These are phyloP conservation scores for Chrysopilus asiliformis DNA, from an alignment of 2,888 invertebrate species.

Conservation along the genomic window DNA sequence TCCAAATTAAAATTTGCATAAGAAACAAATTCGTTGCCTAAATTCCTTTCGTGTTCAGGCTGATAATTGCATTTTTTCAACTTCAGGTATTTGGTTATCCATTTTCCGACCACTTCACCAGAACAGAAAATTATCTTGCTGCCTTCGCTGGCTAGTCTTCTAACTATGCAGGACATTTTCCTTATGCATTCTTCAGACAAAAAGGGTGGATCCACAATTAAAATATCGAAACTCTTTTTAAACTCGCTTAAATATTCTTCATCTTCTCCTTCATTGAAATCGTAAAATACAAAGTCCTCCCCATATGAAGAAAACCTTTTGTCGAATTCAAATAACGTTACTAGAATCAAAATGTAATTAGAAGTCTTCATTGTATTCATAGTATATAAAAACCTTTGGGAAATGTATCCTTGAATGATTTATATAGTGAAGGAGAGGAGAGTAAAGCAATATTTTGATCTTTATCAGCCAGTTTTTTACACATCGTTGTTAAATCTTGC, in stretches of 20 bases:
- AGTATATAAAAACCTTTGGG: slow-evolving; percentile 22
- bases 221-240: slow-evolving; percentile 53
- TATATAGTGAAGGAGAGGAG: slow-evolving; percentile 79
- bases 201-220: slow-evolving; percentile 92
- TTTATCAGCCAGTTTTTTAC: slow-evolving; percentile 36
- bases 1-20: slow-evolving; percentile 77
- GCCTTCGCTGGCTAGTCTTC: slow-evolving; percentile 46
- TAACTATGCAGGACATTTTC: slow-evolving; percentile 68
- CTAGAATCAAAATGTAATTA: too few relatives aligned
- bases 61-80: slow-evolving; percentile 54
- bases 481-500: slow-evolving; percentile 51
- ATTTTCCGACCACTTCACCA: slow-evolving; percentile 63
- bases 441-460: slow-evolving; percentile 63
- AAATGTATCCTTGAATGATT: slow-evolving; percentile 42
- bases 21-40: slow-evolving; percentile 87
- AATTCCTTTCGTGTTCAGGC: slow-evolving; percentile 75
- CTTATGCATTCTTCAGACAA: slow-evolving; percentile 81
- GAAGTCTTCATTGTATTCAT: too few relatives aligned
- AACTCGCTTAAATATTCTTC: slow-evolving; percentile 41
- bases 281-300: slow-evolving; percentile 69
- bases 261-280: slow-evolving; percentile 71
- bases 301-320: slow-evolving; percentile 65
- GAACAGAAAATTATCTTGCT: slow-evolving; percentile 54
- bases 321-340: slow-evolving; percentile 72
- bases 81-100: slow-evolving; percentile 48